Evolutionary conservation across 2,888 invertebrate genomes (phyloP), one percentile per base, ranked within the genome.

Genomic region (Cataglyphis livida): DNA sequence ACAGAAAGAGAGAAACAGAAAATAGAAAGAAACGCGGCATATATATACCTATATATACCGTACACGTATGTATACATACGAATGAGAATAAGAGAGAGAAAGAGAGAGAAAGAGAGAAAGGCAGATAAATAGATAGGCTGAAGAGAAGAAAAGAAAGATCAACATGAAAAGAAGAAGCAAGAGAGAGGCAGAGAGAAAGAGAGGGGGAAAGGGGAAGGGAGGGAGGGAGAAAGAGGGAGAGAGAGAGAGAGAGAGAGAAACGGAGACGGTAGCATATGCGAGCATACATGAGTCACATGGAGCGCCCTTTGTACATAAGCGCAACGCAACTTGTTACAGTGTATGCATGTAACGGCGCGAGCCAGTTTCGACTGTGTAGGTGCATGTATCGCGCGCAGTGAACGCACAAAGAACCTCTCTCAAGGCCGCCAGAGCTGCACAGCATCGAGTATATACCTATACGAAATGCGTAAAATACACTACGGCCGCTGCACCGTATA

Each of bases 391-490:
- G 32, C 15, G 59, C 68, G 87, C 88, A 90, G 90, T 88, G 90
- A 91, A 88, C 89, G 92, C 94, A 94, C 94, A 94, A 94, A 94
- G 94, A 94, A 92, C 91, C 93, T 90, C 92, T 92, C 92, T 94
- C 94, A 94, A 94, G 94, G 94, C 93, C 94, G 91, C 84, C 84
- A 68, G 48, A 83, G 83, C 64, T 61, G 59, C 87, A 74, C 32
- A 57, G 70, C 70, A 21, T 81, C 32, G 65, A 71, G 84, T 73
- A 66, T 66, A 82, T 51, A n/a, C 71, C 66, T 83, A 87, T 73
- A 81, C 83, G 85, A 84, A 51, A 79, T 76, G 76, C 83, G 81
- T 82, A 87, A 85, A 87, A 75, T 81, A 78, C 81, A 75, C 79
- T 84, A 54, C 65, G 28, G 21, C 35, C 57, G 44, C 70, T 44